These are phyloP conservation scores for Drosophila willistoni DNA, from an alignment of 1,140 invertebrate species.

Conservation along the genomic window DNA sequence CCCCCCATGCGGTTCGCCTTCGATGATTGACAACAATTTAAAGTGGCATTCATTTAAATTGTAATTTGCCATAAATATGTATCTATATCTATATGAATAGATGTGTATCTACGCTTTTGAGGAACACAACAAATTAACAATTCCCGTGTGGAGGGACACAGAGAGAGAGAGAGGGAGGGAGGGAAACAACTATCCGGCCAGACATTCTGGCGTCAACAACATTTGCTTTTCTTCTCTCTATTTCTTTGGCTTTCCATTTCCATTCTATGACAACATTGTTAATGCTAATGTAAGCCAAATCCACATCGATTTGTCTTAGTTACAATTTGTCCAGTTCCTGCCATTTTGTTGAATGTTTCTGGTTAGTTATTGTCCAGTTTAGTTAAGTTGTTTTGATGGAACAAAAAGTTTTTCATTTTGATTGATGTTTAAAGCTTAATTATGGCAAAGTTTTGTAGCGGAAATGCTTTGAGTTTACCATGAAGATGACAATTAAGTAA, in stretches of 20 bases:
- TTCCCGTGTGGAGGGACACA: background rate
- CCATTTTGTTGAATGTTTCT: slow-evolving; percentile 42
- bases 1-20: background rate
- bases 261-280: slow-evolving; percentile 22
- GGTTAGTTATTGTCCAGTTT: slow-evolving; percentile 50
- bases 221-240: slow-evolving; percentile 35
- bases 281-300: slow-evolving; percentile 56
- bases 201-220: slow-evolving; percentile 52
- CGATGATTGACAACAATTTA: slow-evolving; percentile 54
- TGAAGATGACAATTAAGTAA: no score
- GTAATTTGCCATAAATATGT: slow-evolving; percentile 56
- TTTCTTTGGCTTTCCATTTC: slow-evolving; percentile 16
- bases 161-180: background rate
- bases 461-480: background rate
- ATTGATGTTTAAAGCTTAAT: slow-evolving; percentile 10
- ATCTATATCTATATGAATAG: slow-evolving; percentile 33
- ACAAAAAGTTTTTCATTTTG: background rate
- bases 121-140: slow-evolving; percentile 10
- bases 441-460: background rate
- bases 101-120: slow-evolving; percentile 1
- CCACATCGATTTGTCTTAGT: slow-evolving; percentile 62
- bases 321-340: slow-evolving; percentile 2
- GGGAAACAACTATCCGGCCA: slow-evolving; percentile 28
- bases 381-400: slow-evolving; percentile 54
- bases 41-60: slow-evolving; percentile 71